phyloP scores from a whole-genome alignment of 2,113 vertebrate species.

The Rhinichthys klamathensis region DNA sequence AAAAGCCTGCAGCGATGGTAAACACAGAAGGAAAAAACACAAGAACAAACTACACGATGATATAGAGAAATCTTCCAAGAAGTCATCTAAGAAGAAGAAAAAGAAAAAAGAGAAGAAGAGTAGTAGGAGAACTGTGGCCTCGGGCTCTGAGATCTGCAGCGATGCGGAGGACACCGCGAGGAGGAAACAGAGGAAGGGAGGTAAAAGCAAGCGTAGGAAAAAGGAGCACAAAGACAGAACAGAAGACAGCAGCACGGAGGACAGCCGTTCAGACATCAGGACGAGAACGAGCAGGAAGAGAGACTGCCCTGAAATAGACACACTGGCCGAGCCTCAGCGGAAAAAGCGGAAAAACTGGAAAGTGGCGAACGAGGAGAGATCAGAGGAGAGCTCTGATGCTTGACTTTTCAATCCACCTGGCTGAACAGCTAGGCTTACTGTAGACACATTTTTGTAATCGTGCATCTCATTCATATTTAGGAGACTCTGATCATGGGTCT shows the following conservation, averaged over 20 bases:
- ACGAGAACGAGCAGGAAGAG: conserved; percentile 61
- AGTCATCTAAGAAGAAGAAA: conserved; percentile 87
- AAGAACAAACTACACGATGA: conserved; percentile 73
- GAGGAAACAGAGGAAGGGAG: conserved; percentile 68
- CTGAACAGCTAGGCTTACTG: background rate
- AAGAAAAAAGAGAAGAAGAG: conserved; percentile 87
- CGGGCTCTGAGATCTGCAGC: conserved; percentile 71
- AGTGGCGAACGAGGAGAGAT: conserved; percentile 82
- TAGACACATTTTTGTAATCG: background rate
- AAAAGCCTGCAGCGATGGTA: conserved; percentile 63
- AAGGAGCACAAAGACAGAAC: conserved; percentile 72
- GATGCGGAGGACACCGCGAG: conserved; percentile 54
- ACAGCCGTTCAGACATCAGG: conserved; percentile 54
- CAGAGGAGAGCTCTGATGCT: conserved; percentile 85
- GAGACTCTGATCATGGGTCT: background rate
- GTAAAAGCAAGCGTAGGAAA: conserved; percentile 72
- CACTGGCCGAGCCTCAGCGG: conserved; percentile 67
- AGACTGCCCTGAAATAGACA: conserved; percentile 66
- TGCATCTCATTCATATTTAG: conserved; percentile 8
- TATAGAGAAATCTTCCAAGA: conserved; percentile 84
- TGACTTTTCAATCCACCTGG: conserved; percentile 48
- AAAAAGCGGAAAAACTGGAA: conserved; percentile 87
- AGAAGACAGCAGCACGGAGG: conserved; percentile 66
- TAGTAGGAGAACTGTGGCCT: conserved; percentile 61
- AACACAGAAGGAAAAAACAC: conserved; percentile 77